Percentiles rank a stretch among this genome's conserved stretches.
Conservation (phyloP, 2,888 invertebrate species). For the Drosophila atripex region DNA sequence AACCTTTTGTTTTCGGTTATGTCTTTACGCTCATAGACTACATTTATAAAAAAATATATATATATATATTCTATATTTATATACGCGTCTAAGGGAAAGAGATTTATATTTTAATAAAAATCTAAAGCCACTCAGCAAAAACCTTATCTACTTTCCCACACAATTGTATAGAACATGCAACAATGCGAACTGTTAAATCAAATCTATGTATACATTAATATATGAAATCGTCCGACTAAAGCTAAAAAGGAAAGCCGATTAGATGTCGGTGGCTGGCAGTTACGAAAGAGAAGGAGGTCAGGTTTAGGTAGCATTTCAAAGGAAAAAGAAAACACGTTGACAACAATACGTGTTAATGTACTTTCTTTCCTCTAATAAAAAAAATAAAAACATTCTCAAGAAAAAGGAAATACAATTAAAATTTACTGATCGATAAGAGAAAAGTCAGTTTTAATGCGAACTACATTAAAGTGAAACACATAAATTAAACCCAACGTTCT, state of each 20-base stretch:
- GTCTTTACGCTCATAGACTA: slow-evolving; percentile 53
- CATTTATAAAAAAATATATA: slow-evolving; percentile 36
- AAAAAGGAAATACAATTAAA: slow-evolving; percentile 31
- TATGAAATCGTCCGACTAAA: slow-evolving; percentile 33
- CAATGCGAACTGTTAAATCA: slow-evolving; percentile 35
- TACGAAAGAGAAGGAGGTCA: slow-evolving; percentile 5
- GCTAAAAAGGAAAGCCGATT: slow-evolving; percentile 11
- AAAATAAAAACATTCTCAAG: slow-evolving; percentile 30
- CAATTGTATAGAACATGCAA: slow-evolving; percentile 37
- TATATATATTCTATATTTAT: slow-evolving; percentile 41
- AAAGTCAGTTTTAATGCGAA: slow-evolving; percentile 39
- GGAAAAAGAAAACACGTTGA: neutral
- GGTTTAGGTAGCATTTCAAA: slow-evolving; percentile 39
- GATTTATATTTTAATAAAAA: slow-evolving; percentile 47
- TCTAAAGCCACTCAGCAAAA: slow-evolving; percentile 34
- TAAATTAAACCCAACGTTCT: slow-evolving; percentile 23
- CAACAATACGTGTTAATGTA: slow-evolving; percentile 24
- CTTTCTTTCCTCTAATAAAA: slow-evolving; percentile 16
- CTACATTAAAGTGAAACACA: slow-evolving; percentile 34
- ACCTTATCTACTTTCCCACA: slow-evolving; percentile 26
- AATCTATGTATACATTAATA: slow-evolving; percentile 43
- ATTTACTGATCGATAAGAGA: slow-evolving; percentile 30
- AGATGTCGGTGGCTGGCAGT: slow-evolving; percentile 7
- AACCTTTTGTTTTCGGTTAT: slow-evolving; percentile 32
- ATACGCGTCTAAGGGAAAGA: slow-evolving; percentile 65